These are phyloP conservation scores for Philopotamus ludificatus DNA, from an alignment of 1,140 invertebrate species.

Conservation along the genomic window DNA sequence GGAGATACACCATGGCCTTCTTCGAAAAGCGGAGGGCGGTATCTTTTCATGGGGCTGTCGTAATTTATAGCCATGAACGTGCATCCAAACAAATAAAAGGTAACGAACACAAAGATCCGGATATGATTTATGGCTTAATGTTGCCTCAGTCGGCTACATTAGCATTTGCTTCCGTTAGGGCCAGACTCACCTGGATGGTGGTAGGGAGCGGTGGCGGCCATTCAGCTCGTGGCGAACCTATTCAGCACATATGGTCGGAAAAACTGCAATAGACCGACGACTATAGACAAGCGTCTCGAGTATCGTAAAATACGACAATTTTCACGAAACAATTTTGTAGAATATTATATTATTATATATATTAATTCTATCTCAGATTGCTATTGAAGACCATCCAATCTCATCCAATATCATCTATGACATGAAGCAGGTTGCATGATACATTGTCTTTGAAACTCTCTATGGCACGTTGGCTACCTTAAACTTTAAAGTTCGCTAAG, in stretches of 20 bases:
- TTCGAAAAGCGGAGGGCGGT: slow-evolving; percentile 17
- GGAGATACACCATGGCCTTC: slow-evolving; percentile 9
- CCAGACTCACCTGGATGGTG: slow-evolving; percentile 27
- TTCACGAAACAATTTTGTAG: too few relatives aligned
- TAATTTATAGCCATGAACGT: slow-evolving; percentile 41
- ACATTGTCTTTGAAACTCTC: too few relatives aligned
- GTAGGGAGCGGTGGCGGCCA: too few relatives aligned
- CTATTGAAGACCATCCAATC: too few relatives aligned
- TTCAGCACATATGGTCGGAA: slow-evolving; percentile 9
- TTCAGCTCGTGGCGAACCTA: slow-evolving; percentile 1
- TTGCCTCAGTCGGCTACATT: slow-evolving; percentile 38
- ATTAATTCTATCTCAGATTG: too few relatives aligned
- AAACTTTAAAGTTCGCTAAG: slow-evolving; percentile 17
- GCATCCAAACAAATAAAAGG: slow-evolving; percentile 43
- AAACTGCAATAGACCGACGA: too few relatives aligned
- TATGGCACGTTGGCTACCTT: slow-evolving; percentile 9
- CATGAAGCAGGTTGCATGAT: too few relatives aligned
- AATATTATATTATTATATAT: too few relatives aligned
- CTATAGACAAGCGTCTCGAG: too few relatives aligned
- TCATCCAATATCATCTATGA: too few relatives aligned
- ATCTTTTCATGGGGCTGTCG: slow-evolving; percentile 22
- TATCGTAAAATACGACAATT: too few relatives aligned
- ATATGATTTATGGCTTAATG: slow-evolving; percentile 42
- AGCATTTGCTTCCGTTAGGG: slow-evolving; percentile 37
- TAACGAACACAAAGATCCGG: slow-evolving; percentile 40